Conservation (phyloP, 2,888 invertebrate species). For the Hydriomena furcata region DNA sequence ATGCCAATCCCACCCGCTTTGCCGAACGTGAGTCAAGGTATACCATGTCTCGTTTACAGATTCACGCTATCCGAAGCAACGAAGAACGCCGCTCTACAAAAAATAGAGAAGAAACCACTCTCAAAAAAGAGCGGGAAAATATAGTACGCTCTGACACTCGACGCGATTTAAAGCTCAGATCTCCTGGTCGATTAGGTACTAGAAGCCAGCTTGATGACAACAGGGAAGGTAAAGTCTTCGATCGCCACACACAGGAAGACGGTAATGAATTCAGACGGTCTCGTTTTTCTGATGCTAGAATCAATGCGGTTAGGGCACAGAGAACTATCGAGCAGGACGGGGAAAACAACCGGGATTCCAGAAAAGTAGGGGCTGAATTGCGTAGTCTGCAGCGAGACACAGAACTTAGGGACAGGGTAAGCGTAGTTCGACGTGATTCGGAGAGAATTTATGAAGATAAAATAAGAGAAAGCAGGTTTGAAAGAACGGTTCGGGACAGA, state of each 20-base stretch:
- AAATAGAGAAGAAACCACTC: constrained; percentile 12
- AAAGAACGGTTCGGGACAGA: constrained; percentile 1
- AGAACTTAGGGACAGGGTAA: constrained; percentile 7
- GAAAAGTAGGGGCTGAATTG: constrained; percentile 4
- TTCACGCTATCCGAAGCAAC: constrained; percentile 15
- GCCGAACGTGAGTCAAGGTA: constrained; percentile 12
- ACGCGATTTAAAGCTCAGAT: constrained; percentile 19
- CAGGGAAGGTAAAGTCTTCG: constrained; percentile 14
- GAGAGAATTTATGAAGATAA: constrained; percentile 5
- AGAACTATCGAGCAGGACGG: constrained; percentile 1
- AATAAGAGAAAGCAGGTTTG: constrained; percentile 2
- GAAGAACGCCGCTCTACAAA: constrained; percentile 16
- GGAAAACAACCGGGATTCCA: constrained; percentile 2
- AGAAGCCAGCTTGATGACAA: constrained; percentile 21
- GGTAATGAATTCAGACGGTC: constrained; percentile 14
- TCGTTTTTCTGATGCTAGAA: constrained; percentile 16
- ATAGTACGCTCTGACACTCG: constrained; percentile 14
- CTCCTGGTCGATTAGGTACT: constrained; percentile 7
- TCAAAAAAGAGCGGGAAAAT: constrained; percentile 15
- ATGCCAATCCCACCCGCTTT: constrained; percentile 1
- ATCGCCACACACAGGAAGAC: constrained; percentile 14
- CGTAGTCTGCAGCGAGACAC: constrained; percentile 12
- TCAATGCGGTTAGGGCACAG: constrained; percentile 3
- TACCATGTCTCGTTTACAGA: constrained; percentile 21
- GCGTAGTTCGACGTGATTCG: constrained; percentile 3